Percentiles rank a stretch among this genome's conserved stretches.
Evolutionary conservation across 2,113 vertebrate genomes (phyloP).

Genomic region (Carassius auratus): DNA sequence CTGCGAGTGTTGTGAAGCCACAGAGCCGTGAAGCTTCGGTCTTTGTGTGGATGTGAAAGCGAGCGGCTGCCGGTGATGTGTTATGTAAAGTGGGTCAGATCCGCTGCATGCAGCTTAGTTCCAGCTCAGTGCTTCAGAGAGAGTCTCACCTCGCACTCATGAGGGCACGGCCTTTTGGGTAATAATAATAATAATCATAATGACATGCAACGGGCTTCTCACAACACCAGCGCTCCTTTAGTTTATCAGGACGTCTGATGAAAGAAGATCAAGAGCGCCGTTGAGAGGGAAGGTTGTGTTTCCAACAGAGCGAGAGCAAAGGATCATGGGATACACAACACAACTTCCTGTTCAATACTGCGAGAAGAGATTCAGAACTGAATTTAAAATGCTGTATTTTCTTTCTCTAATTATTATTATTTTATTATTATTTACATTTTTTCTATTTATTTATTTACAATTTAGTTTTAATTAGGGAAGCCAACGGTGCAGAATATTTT

Average conservation of each 20-base stretch:
- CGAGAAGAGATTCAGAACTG: no score
- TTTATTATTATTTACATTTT: no score
- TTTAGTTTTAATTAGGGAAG: neutral
- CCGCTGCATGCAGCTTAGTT: conserved; percentile 83
- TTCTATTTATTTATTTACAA: no score
- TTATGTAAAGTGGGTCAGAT: conserved; percentile 83
- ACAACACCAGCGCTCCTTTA: conserved; percentile 77
- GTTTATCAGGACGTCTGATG: conserved; percentile 50
- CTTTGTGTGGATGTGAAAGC: conserved; percentile 84
- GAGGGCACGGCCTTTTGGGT: conserved; percentile 73
- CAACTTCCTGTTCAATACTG: neutral
- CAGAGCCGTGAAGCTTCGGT: conserved; percentile 76
- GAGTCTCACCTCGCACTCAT: conserved; percentile 75
- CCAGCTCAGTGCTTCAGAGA: conserved; percentile 81
- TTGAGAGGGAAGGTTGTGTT: neutral
- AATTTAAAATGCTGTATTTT: no score
- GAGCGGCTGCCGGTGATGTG: conserved; percentile 79
- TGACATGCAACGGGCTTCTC: conserved; percentile 73
- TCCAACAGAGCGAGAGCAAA: neutral
- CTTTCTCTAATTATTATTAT: no score
- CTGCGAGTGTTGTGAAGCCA: conserved; percentile 46
- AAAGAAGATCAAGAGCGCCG: conserved; percentile 28
- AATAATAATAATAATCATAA: conserved; percentile 75
- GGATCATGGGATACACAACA: neutral
- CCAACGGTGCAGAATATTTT: no score